Base-by-base conservation (phyloP, 2,797 vertebrate genomes). In the Galagoides demidoff region DNA sequence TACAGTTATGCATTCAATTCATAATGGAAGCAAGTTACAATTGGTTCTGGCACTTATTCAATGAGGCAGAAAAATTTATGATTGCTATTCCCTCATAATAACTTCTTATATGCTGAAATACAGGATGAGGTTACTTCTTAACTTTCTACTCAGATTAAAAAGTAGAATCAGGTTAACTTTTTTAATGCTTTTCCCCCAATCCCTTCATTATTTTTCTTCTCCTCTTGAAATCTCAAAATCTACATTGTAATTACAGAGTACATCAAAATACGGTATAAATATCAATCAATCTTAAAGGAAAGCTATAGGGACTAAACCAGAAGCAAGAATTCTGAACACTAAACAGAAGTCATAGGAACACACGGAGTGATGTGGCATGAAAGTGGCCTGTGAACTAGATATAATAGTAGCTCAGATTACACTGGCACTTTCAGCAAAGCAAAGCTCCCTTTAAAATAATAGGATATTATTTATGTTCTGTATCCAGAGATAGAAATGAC, bases 31-130 rank as follows among this genome's bases (percentile, higher is more conserved):
- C 34, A 88, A 74, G 29, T 73, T 92, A 92, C 76, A 94, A 19
- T 79, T 85, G 68, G 22, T 83, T 89, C 83, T 88, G 43, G 34
- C n/a, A 78, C 89, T 82, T 57, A 64, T 43, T 95, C 82, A 89
- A 17, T 2, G 70, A 93, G n/a, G 29, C 27, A 74, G 49, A 85
- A 78, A 31, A 76, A 37, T 83, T 52, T 57, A 13, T 74, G 31
- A 78, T 79, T 79, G 10, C 27, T 76, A 7, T 85, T 76, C 1
- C 11, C 10, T 77, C 49, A n/a, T 81, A 82, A 68, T 81, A 84
- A 61, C 61, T 82, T 90, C 74, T 81, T 82, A 31, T 25, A 49
- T 27, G 39, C 66, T 89, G 70, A 90, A 94, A 78, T 27, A 37
- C 13, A 20, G 25, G 19, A 71, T 43, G 8, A 61, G 78, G 63